Percentiles rank a stretch among this genome's conserved stretches.
phyloP scores from a whole-genome alignment of 2,113 vertebrate genomes.

The Apistogramma diplotaenia region DNA sequence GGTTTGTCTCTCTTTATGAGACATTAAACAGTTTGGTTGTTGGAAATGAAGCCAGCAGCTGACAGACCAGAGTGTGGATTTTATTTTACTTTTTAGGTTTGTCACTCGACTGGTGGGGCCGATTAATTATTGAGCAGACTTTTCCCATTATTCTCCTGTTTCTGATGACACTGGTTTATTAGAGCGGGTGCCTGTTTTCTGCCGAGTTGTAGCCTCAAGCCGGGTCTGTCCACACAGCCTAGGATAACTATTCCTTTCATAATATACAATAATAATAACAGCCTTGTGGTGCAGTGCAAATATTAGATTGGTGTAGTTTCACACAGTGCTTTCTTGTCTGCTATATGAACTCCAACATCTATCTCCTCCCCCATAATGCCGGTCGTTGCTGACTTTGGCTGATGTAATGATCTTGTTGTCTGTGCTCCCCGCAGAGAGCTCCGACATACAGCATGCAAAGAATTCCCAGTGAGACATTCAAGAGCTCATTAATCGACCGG shows the following conservation, averaged over 20 bases:
- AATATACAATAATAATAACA: not conserved
- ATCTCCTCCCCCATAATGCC: not conserved
- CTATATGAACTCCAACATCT: not conserved
- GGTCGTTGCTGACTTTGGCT: not conserved
- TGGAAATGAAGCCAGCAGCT: not conserved
- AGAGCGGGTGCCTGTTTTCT: not conserved
- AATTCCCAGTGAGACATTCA: not conserved
- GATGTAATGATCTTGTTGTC: not conserved
- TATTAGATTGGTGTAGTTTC: not conserved
- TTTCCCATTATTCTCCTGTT: not conserved
- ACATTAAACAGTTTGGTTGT: not conserved
- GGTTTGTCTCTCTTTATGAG: not conserved
- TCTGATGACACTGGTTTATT: not conserved
- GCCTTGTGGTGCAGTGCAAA: not conserved
- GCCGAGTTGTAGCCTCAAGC: not conserved
- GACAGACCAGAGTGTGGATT: not conserved
- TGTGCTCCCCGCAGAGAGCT: not conserved
- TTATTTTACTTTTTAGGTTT: not conserved
- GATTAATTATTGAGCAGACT: not conserved
- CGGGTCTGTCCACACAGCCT: not conserved
- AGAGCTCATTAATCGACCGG: conserved; percentile 5
- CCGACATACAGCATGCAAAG: not conserved
- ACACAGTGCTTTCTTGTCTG: not conserved
- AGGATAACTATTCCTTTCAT: not conserved
- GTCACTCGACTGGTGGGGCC: not conserved